These are phyloP conservation scores for Parapristionchus giblindavisi DNA, from an alignment of 2,888 invertebrate species.

Conservation along the genomic window DNA sequence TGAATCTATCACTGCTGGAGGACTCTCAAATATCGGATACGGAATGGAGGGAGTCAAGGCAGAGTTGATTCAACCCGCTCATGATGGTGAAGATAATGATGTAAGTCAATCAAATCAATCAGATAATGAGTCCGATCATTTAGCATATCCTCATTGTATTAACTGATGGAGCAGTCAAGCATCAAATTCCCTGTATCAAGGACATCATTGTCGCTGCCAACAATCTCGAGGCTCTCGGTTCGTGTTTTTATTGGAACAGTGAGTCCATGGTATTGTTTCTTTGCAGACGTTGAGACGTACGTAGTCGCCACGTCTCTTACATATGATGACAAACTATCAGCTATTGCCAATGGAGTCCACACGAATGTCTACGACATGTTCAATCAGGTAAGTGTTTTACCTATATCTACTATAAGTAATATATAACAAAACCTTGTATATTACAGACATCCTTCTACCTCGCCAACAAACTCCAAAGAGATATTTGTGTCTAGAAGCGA, in stretches of 20 bases:
- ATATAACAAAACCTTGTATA: no score
- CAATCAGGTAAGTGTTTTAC: no score
- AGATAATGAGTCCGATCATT: background rate
- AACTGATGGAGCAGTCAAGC: constrained; percentile 23
- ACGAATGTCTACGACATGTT: constrained; percentile 15
- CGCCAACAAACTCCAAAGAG: no score
- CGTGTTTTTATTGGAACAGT: background rate
- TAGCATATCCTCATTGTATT: constrained; percentile 22
- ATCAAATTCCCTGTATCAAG: background rate
- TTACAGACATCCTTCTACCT: no score
- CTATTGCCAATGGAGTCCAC: constrained; percentile 9
- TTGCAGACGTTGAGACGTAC: constrained; percentile 28
- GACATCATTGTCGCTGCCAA: background rate
- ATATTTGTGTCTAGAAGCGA: no score
- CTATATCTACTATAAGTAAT: no score
- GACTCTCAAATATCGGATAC: background rate
- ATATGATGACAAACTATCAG: background rate
- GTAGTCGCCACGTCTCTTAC: background rate
- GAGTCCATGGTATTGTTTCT: background rate
- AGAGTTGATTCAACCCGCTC: background rate
- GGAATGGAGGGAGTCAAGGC: constrained; percentile 36
- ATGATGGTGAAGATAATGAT: background rate
- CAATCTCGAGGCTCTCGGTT: constrained; percentile 22
- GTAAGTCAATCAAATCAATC: background rate
- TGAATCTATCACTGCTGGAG: background rate